A percentile compares a stretch with the other conserved stretches of the same genome.
These are phyloP conservation scores for Nymphalis urticae DNA, from an alignment of 2,888 invertebrate species.

Conservation along the genomic window DNA sequence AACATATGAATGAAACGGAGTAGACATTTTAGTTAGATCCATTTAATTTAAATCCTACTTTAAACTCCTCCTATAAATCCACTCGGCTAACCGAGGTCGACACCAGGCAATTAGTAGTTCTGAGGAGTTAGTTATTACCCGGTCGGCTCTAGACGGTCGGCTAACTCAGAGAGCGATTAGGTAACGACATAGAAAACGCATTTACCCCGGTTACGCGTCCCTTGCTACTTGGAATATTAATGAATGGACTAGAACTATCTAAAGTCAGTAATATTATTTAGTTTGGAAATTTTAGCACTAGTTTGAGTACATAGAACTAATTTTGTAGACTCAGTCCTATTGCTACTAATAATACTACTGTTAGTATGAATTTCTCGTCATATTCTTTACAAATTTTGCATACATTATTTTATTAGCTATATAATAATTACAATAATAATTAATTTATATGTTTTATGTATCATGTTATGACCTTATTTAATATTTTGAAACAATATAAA, in stretches of 20 bases:
- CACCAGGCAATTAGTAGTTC: conserved; percentile 64
- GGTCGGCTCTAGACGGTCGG: conserved; percentile 48
- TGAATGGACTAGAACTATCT: conserved; percentile 52
- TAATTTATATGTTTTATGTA: no score
- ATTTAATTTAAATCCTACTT: conserved; percentile 17
- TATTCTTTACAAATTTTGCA: background rate
- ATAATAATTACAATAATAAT: no score
- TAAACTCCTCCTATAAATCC: conserved; percentile 57
- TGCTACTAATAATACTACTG: no score
- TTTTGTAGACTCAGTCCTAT: conserved; percentile 19
- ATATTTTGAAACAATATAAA: no score
- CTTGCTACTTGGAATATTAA: conserved; percentile 69
- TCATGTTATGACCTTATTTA: no score
- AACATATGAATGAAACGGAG: no score
- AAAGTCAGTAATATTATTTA: conserved; percentile 41
- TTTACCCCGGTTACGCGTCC: conserved; percentile 59
- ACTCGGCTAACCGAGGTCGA: conserved; percentile 54
- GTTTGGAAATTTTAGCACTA: conserved; percentile 41
- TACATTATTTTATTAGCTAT: no score
- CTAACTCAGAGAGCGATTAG: conserved; percentile 53
- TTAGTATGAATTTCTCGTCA: background rate
- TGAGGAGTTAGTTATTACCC: conserved; percentile 58
- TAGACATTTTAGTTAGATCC: no score
- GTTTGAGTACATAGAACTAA: conserved; percentile 31
- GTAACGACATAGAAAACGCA: conserved; percentile 69